A percentile compares a stretch with the other conserved stretches of the same genome.
Evolutionary conservation across 2,113 vertebrate species (phyloP).

Genomic region (Cryptomyrus ogoouensis): DNA sequence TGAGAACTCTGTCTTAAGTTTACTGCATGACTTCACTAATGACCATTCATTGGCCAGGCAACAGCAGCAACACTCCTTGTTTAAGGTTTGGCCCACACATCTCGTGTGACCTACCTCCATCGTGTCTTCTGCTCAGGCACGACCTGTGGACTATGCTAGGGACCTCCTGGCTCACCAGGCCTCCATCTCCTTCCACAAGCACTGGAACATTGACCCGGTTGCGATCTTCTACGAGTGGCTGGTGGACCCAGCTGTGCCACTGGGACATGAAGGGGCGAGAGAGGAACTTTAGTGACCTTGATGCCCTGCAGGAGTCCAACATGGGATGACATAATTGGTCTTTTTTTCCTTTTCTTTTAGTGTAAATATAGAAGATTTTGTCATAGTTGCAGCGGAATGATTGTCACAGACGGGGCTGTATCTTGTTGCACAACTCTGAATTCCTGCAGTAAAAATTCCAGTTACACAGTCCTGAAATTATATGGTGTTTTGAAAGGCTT

Average conservation of each 20-base stretch:
- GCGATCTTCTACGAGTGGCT: conserved; percentile 74
- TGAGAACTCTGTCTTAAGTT: background rate
- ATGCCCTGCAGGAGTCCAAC: background rate
- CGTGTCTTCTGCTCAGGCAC: conserved; percentile 58
- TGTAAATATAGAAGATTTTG: background rate
- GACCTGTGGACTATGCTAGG: conserved; percentile 78
- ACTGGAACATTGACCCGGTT: conserved; percentile 85
- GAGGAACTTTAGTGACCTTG: conserved; percentile 58
- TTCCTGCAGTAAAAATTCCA: background rate
- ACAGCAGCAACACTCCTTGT: background rate
- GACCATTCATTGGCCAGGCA: background rate
- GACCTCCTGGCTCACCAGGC: conserved; percentile 66
- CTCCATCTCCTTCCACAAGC: conserved; percentile 87
- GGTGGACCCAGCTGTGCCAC: conserved; percentile 44
- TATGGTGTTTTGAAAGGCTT: background rate
- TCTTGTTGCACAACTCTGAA: background rate
- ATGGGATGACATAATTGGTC: background rate
- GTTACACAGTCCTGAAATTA: background rate
- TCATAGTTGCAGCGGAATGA: background rate
- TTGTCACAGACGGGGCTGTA: background rate
- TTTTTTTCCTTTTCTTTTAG: background rate
- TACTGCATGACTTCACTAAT: background rate
- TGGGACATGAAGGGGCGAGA: conserved; percentile 8
- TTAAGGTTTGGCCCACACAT: conserved; percentile 17
- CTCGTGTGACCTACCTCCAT: background rate